Base-by-base conservation (phyloP, 1,140 invertebrate species). In the Episyrphus balteatus region DNA sequence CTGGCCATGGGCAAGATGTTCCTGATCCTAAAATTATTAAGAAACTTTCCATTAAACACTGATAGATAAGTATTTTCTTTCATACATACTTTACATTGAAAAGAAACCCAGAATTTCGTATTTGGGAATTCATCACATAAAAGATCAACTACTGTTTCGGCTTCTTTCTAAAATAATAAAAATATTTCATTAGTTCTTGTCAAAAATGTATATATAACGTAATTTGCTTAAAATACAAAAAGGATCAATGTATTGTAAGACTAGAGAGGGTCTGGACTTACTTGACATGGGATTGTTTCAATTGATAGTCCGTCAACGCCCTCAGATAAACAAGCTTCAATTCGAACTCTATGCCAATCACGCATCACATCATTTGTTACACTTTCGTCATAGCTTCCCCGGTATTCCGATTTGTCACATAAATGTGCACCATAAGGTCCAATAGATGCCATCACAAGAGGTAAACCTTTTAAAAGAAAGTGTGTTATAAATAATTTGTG, bases 361-460 rank as follows among this genome's bases (percentile, higher is more conserved):
- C 77, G 77, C 51, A 96, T 75, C 47, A 57, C 76, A 58, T 82
- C 70, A 14, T 70, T 67, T 18, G 80, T 70, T 8, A 88, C 76
- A 1, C 64, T 74, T 39, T 84, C 79, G 0, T 83, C 77, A 62
- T 95, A 96, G 47, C 73, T 76, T 17, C 93, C 92, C 36, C 75
- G 81, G 60, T 94, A 97, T 68, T 96, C 92, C 0, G 91, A 94
- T 15, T 83, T 84, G 69, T 96, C 88, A 57, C 85, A 80, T 5
- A 92, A 71, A 52, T 77, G 82, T 5, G 91, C 90, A 0, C 90
- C 92, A 60, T 92, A 95, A 0, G 92, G 88, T 1, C 92, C 92
- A 34, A 94, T 80, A 0, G 90, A 91, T 9, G 88, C 92, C 37
- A 85, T 79, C 37, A 89, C 75, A 19, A 81, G 51, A 2, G 83